These are phyloP conservation scores for Pristionchus fissidentatus DNA, from an alignment of 2,888 invertebrate species.

Conservation along the genomic window DNA sequence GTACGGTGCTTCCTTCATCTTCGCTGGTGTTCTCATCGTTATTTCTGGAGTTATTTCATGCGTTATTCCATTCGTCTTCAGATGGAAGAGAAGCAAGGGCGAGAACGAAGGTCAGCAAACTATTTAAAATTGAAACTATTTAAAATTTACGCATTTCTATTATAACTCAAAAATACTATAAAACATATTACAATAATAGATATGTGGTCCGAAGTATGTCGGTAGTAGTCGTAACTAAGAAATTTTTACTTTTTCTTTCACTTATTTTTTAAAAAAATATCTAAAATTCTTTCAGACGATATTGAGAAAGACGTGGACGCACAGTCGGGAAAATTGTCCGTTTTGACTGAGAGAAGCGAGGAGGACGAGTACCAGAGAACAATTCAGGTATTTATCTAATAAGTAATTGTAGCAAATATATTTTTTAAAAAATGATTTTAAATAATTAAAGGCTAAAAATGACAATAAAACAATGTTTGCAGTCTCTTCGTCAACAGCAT, in stretches of 20 bases:
- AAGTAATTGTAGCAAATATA: not conserved
- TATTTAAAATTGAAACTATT: not conserved
- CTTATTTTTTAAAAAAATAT: not conserved
- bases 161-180: not conserved
- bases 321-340: constrained; percentile 73
- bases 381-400: constrained; percentile 53
- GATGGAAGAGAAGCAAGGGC: constrained; percentile 61
- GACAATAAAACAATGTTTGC: constrained; percentile 46
- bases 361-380: constrained; percentile 73
- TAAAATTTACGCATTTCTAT: too few species aligned
- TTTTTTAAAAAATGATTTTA: not conserved
- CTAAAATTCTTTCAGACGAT: constrained; percentile 52
- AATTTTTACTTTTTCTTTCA: not conserved
- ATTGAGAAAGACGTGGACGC: constrained; percentile 63
- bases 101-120: constrained; percentile 66
- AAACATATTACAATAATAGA: not conserved
- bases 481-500: constrained; percentile 70
- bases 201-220: too few species aligned
- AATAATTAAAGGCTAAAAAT: not conserved
- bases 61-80: constrained; percentile 67
- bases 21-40: constrained; percentile 91
- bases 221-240: not conserved
- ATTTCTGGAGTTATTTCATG: constrained; percentile 87
- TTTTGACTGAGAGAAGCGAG: constrained; percentile 73
- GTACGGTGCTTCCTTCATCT: constrained; percentile 91